Conservation (phyloP, 2,113 vertebrate genomes). For the Hypocryptadius cinnamomeus region DNA sequence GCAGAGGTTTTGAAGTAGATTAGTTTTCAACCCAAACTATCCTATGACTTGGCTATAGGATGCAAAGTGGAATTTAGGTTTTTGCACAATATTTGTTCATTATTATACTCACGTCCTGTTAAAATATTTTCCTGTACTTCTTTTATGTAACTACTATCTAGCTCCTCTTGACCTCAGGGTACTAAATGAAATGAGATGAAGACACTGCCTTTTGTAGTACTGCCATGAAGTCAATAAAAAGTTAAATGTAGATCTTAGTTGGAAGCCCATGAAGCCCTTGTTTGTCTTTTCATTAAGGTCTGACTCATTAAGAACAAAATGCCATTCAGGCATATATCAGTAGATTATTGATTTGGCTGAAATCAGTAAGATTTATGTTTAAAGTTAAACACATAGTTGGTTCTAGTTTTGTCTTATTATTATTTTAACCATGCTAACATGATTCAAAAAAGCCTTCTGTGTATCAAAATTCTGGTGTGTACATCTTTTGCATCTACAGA, state of each 20-base stretch:
- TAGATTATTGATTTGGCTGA: background rate
- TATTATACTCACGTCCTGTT: background rate
- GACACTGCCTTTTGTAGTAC: background rate
- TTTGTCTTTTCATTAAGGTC: background rate
- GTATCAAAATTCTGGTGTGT: background rate
- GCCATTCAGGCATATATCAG: background rate
- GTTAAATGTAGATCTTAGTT: background rate
- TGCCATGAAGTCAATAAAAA: background rate
- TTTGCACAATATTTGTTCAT: background rate
- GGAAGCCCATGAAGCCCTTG: background rate
- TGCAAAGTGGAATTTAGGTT: background rate
- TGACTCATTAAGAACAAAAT: background rate
- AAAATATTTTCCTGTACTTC: background rate
- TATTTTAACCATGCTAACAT: background rate
- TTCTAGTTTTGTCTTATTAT: background rate
- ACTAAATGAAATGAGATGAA: background rate
- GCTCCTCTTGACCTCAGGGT: background rate
- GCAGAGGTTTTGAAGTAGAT: background rate
- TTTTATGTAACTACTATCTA: background rate
- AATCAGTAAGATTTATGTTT: background rate
- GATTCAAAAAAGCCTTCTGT: background rate
- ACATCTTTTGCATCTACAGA: background rate
- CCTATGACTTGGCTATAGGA: background rate
- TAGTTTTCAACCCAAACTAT: background rate
- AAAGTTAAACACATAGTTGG: background rate